phyloP scores from a whole-genome alignment of 2,888 invertebrate genomes.

The Drosophila acutilabella region DNA sequence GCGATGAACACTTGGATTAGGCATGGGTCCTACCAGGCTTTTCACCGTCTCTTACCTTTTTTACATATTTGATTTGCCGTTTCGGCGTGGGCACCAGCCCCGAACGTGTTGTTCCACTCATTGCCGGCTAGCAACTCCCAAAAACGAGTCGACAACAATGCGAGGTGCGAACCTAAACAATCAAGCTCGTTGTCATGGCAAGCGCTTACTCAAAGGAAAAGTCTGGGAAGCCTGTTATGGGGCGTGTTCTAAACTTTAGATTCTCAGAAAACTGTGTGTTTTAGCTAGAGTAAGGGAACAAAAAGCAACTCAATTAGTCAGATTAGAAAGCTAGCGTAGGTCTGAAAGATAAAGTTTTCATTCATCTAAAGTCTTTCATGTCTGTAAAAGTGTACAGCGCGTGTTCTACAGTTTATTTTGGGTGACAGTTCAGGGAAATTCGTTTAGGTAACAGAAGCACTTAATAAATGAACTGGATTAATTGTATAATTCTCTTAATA shows the following conservation, averaged over 20 bases:
- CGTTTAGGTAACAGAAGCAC: too few relatives aligned
- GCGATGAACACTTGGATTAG: conserved; percentile 12
- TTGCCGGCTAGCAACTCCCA: conserved; percentile 62
- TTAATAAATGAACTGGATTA: too few relatives aligned
- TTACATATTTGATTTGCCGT: conserved; percentile 82
- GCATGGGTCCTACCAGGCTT: conserved; percentile 40
- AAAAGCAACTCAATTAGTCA: too few relatives aligned
- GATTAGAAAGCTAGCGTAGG: too few relatives aligned
- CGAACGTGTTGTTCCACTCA: conserved; percentile 88
- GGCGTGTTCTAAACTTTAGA: neutral
- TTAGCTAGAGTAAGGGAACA: too few relatives aligned
- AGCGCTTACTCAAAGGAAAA: neutral
- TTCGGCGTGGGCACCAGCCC: conserved; percentile 88
- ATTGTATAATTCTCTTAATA: too few relatives aligned
- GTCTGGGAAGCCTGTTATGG: conserved; percentile 19
- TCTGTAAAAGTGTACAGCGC: too few relatives aligned
- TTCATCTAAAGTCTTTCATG: too few relatives aligned
- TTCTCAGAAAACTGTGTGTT: neutral
- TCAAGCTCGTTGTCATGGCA: conserved; percentile 38
- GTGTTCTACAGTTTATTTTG: too few relatives aligned
- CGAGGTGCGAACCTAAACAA: conserved; percentile 41
- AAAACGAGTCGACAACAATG: conserved; percentile 9
- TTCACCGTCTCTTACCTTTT: conserved; percentile 61
- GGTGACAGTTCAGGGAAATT: too few relatives aligned
- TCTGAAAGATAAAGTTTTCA: too few relatives aligned